These are phyloP conservation scores for Philereme transversata DNA, from an alignment of 2,888 invertebrate species.

Conservation along the genomic window DNA sequence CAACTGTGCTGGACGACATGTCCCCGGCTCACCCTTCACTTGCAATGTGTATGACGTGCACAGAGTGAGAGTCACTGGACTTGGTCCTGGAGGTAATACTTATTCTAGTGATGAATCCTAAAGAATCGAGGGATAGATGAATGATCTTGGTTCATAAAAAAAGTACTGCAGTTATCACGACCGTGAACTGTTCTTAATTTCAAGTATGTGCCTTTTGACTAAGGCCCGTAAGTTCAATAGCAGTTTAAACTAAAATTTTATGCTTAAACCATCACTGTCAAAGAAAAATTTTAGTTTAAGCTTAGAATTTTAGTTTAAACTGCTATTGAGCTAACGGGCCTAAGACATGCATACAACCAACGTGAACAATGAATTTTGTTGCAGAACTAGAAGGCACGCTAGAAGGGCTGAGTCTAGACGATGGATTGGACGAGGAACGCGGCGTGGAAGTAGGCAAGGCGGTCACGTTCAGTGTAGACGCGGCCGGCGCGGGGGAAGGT, in stretches of 20 bases:
- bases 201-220: neutral
- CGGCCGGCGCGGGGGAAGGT: slow-evolving; percentile 97
- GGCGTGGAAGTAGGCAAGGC: slow-evolving; percentile 90
- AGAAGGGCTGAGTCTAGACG: slow-evolving; percentile 76
- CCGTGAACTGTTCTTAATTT: neutral
- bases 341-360: neutral
- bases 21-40: slow-evolving; percentile 95
- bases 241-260: too few relatives aligned
- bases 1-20: slow-evolving; percentile 91
- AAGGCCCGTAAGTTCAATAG: too few relatives aligned
- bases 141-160: too few relatives aligned
- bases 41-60: slow-evolving; percentile 97
- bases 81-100: slow-evolving; percentile 82
- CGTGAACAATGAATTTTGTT: slow-evolving; percentile 12
- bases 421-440: slow-evolving; percentile 70
- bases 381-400: slow-evolving; percentile 78
- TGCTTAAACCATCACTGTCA: too few relatives aligned
- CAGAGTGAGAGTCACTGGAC: slow-evolving; percentile 88
- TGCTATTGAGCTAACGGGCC: too few relatives aligned
- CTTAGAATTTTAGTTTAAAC: too few relatives aligned
- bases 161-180: too few relatives aligned
- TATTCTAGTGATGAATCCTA: too few relatives aligned
- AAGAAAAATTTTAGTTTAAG: too few relatives aligned
- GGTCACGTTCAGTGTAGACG: slow-evolving; percentile 96
- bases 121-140: too few relatives aligned